Base-by-base conservation (phyloP, 2,888 invertebrate species). In the Stenichneumon culpator region DNA sequence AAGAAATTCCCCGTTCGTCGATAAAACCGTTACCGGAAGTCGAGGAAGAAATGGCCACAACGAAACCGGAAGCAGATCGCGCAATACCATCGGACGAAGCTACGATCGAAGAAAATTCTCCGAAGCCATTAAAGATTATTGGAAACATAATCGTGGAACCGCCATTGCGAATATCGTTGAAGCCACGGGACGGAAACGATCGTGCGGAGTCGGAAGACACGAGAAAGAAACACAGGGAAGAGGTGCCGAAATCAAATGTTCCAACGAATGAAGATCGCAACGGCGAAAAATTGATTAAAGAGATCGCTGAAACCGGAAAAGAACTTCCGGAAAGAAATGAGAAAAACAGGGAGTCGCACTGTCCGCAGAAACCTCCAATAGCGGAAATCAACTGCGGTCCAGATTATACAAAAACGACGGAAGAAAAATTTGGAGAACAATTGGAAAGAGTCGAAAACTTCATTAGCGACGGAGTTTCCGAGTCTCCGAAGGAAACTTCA, bases 271-370 rank as follows among this genome's bases (percentile, higher is more conserved):
- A 52, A 52, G 16, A 19, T 52, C 6, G 9, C 19, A 19, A 52
- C 9, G 52, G 7, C 19, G 2, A 19, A 19, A 9, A n/a, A n/a
- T 19, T 7, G 19, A 0, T 2, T 19, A 9, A 19, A 52, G 9
- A n/a, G n/a, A 19, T 52, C 0, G 19, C 19, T 7, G 19, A 52
- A n/a, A 2, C 19, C 19, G 52, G 6, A 50, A 19, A 57, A 25
- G 57, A 57, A 57, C 22, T 57, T 57, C 25, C 22, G 57, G 57
- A 22, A 25, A 57, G 57, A 57, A 57, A 57, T 25, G 14, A 57
- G 25, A 57, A 4, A 25, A 57, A 57, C 22, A 3, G 57, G 11
- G 4, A 57, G 22, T 57, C 25, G 1, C 57, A 4, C 22, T 28
- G 57, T 57, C 9, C 25, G 11, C 25, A 57, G 14, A 25, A 57